phyloP scores from a whole-genome alignment of 2,888 invertebrate species.

The Scaptomyza caliginosa region DNA sequence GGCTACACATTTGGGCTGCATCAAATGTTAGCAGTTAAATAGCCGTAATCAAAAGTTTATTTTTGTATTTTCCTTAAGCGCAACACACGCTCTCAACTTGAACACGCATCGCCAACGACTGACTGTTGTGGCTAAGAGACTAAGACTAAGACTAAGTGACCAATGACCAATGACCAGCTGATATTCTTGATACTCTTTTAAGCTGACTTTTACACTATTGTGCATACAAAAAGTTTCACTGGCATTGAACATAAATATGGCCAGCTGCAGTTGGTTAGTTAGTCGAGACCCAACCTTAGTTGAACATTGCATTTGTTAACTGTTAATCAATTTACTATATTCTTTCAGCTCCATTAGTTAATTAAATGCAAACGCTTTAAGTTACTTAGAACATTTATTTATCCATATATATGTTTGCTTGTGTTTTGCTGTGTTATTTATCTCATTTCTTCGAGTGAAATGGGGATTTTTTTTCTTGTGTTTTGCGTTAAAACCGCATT shows the following conservation, averaged over 20 bases:
- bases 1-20: conserved; percentile 40
- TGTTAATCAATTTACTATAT: conserved; percentile 42
- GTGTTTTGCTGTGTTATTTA: not conserved
- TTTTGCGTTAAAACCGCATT: not conserved
- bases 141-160: conserved; percentile 22
- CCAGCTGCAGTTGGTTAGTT: conserved; percentile 35
- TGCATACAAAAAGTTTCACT: conserved; percentile 54
- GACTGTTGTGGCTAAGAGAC: not conserved
- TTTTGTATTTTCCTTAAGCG: conserved; percentile 20
- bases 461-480: conserved; percentile 19
- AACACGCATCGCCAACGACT: conserved; percentile 51
- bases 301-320: conserved; percentile 39
- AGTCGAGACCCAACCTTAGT: conserved; percentile 26
- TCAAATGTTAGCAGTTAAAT: conserved; percentile 15
- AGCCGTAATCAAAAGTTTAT: conserved; percentile 6
- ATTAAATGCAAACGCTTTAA: conserved; percentile 29
- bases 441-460: conserved; percentile 4
- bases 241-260: conserved; percentile 46
- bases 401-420: not conserved
- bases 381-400: conserved; percentile 1
- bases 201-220: conserved; percentile 24
- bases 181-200: conserved; percentile 42
- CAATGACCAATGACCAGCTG: conserved; percentile 52
- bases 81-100: conserved; percentile 50
- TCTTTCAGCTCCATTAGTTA: conserved; percentile 36